Evolutionary conservation across 2,113 vertebrate genomes (phyloP), one percentile per base, ranked within the genome.

Genomic region (Grantiella picta): DNA sequence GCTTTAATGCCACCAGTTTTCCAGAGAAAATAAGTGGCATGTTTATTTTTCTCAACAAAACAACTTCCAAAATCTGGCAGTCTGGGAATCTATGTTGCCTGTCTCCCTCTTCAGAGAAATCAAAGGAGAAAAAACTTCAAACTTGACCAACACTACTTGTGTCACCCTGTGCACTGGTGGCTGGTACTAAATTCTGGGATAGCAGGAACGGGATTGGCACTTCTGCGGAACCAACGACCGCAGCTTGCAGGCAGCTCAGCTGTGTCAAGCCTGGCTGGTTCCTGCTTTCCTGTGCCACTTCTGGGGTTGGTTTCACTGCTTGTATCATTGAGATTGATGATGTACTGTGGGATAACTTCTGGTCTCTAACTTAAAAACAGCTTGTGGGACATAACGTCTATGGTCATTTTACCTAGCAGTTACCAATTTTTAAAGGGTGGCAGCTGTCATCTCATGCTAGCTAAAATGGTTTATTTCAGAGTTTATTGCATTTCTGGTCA

Each of bases 391-490:
- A 27, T 59, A 69, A 50, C 0, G 2, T 36, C 68, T 47, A 3
- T 14, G 42, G 60, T 56, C 38, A 29, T 86, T 86, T 88, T 86
- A 73, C 38, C 31, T 68, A 80, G 36, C 36, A 65, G 69, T 57
- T 44, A 57, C 7, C 66, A 59, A 18, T 61, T 94, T 90, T 91
- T 42, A 71, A 87, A 79, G 68, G 25, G n/a, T 64, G 82, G 40
- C 33, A 87, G 36, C 82, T 82, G 86, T 86, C 65, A 72, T 54
- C 50, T 90, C 40, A 49, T 69, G 24, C 36, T 44, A 63, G 38
- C 44, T 83, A 40, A 79, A 92, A 57, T 71, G 33, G 82, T 83
- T 88, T 50, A 17, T 75, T 96, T 86, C 64, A 57, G 47, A 70
- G 15, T 29, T 68, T 80, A 63, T 44, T 65, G 47, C n/a, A 50